Conservation (phyloP, 1,140 invertebrate genomes). For the Paramacrobiotus metropolitanus region DNA sequence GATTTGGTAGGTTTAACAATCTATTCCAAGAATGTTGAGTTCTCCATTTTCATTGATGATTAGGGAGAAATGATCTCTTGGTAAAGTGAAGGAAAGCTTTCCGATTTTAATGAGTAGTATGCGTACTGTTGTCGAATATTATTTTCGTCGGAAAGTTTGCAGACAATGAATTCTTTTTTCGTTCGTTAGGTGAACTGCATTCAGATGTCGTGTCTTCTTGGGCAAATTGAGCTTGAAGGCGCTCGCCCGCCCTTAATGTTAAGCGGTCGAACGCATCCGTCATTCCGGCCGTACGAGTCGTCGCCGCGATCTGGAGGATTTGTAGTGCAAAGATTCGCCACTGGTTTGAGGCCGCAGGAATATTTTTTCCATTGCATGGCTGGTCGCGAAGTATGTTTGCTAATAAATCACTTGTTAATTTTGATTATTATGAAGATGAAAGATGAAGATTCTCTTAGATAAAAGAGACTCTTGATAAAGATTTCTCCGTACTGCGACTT, state of each 20-base stretch:
- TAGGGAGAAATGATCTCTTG: conserved; percentile 2
- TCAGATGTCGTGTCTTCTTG: conserved; percentile 87
- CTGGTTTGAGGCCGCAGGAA: conserved; percentile 85
- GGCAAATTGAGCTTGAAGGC: conserved; percentile 95
- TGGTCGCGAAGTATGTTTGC: conserved; percentile 57
- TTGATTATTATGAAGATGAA: conserved; percentile 1
- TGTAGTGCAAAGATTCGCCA: conserved; percentile 82
- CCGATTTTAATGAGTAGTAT: too few relatives aligned
- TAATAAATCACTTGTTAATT: conserved; percentile 10
- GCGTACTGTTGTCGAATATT: too few relatives aligned
- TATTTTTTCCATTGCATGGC: conserved; percentile 99
- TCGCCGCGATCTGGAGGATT: conserved; percentile 83
- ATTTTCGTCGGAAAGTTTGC: too few relatives aligned
- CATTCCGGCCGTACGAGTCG: conserved; percentile 69
- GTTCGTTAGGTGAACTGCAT: conserved; percentile 66
- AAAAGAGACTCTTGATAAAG: too few relatives aligned
- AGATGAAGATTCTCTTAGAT: too few relatives aligned
- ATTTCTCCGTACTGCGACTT: too few relatives aligned
- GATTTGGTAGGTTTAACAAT: too few relatives aligned
- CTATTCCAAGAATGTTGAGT: conserved; percentile 3
- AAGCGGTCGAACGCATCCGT: conserved; percentile 70
- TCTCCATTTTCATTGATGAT: neutral
- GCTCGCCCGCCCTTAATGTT: conserved; percentile 82
- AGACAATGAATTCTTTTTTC: too few relatives aligned
- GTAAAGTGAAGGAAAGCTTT: too few relatives aligned